Conservation (phyloP, 2,797 vertebrate genomes). For the Cossypha niveicapilla region DNA sequence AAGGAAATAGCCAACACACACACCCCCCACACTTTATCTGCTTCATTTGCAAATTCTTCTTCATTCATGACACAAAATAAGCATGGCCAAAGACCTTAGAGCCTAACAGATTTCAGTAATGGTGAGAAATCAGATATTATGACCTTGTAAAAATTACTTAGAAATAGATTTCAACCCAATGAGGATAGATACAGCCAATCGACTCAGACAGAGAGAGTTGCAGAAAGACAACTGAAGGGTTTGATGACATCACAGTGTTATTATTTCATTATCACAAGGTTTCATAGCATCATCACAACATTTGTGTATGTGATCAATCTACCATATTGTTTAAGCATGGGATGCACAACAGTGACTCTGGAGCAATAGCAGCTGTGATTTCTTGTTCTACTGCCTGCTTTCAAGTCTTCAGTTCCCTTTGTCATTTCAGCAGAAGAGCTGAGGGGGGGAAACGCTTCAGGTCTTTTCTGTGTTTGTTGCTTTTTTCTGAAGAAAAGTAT, state of each 20-base stretch:
- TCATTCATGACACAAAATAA: not conserved
- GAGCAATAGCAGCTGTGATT: not conserved
- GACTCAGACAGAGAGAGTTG: not conserved
- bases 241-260: not conserved
- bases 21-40: not conserved
- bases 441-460: rapidly evolving
- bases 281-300: not conserved
- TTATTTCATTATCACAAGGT: not conserved
- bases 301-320: not conserved
- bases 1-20: not conserved
- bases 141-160: not conserved
- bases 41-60: not conserved
- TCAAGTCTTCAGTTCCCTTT: not conserved
- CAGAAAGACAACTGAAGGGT: not conserved
- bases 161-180: not conserved
- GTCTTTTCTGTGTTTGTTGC: not conserved
- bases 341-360: not conserved
- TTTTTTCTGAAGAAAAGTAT: not conserved
- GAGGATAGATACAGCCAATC: not conserved
- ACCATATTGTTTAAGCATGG: not conserved
- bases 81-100: not conserved
- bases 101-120: not conserved
- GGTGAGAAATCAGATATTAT: not conserved
- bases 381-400: not conserved
- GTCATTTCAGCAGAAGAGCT: not conserved